Evolutionary conservation across 2,888 invertebrate genomes (phyloP).

Genomic region (Ommatoiulus sabulosus): DNA sequence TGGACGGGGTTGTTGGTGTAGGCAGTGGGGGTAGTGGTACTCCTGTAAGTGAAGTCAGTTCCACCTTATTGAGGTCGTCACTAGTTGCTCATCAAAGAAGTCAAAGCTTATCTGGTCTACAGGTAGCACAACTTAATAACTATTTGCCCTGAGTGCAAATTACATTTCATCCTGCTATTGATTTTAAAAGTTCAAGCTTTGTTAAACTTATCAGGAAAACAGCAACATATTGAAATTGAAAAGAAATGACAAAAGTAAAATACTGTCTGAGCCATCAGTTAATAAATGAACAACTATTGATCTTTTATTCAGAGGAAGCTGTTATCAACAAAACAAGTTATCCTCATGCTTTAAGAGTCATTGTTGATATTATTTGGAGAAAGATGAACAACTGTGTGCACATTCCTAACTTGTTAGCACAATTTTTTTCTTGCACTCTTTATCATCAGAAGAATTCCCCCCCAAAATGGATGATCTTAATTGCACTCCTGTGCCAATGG

Average conservation of each 20-base stretch:
- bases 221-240: background rate
- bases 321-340: too few species aligned
- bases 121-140: slow-evolving; percentile 61
- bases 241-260: too few species aligned
- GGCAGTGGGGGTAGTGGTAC: slow-evolving; percentile 59
- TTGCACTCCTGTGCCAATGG: background rate
- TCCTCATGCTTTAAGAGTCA: too few species aligned
- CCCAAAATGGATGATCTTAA: background rate
- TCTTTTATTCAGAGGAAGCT: too few species aligned
- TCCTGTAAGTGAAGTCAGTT: slow-evolving; percentile 58
- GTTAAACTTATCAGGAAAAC: background rate
- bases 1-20: slow-evolving; percentile 69
- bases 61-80: slow-evolving; percentile 60
- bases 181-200: too few species aligned
- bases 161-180: background rate
- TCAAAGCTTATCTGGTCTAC: slow-evolving; percentile 68
- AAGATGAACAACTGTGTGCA: too few species aligned
- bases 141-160: background rate
- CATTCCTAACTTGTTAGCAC: too few species aligned
- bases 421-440: too few species aligned
- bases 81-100: slow-evolving; percentile 68
- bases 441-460: background rate
- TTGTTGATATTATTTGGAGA: too few species aligned
- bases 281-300: too few species aligned
- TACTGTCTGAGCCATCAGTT: too few species aligned